A percentile compares a stretch with the other conserved stretches of the same genome.
These are phyloP conservation scores for Pelobates cultripes DNA, from an alignment of 2,797 vertebrate genomes.

Conservation along the genomic window DNA sequence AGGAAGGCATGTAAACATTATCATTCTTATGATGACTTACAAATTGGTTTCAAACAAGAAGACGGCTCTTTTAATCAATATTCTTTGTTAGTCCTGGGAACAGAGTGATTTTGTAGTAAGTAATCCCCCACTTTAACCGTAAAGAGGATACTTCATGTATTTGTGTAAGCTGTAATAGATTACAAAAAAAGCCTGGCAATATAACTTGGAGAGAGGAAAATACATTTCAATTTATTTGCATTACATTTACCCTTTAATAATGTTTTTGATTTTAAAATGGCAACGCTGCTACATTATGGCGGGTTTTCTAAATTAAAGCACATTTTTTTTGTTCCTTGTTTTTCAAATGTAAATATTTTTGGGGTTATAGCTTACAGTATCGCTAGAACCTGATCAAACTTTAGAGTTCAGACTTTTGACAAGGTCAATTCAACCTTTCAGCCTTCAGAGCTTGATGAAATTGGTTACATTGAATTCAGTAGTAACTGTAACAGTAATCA, in stretches of 20 bases:
- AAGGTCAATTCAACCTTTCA: too few relatives aligned
- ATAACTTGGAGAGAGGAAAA: conserved; percentile 1
- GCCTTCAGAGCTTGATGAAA: too few relatives aligned
- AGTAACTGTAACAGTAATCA: too few relatives aligned
- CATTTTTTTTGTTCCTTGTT: too few relatives aligned
- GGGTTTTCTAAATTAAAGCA: too few relatives aligned
- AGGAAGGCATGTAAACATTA: conserved; percentile 6
- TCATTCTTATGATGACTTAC: background rate
- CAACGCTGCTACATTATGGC: background rate
- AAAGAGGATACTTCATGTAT: conserved; percentile 17
- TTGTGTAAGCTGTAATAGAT: conserved; percentile 24
- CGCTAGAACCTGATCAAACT: too few relatives aligned
- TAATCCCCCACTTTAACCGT: conserved; percentile 27
- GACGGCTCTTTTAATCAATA: conserved; percentile 17
- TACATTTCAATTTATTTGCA: conserved; percentile 39
- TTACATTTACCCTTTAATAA: conserved; percentile 6
- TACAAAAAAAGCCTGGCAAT: background rate
- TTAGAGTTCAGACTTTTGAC: too few relatives aligned
- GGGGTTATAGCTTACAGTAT: too few relatives aligned
- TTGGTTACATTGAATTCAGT: too few relatives aligned
- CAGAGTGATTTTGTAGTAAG: conserved; percentile 22
- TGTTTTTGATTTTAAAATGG: conserved; percentile 5
- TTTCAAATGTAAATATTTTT: too few relatives aligned
- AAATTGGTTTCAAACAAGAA: conserved; percentile 22
- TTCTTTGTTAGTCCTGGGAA: conserved; percentile 31